Evolutionary conservation across 2,888 invertebrate genomes (phyloP), one percentile per base, ranked within the genome.

Genomic region (Cepaea hortensis): DNA sequence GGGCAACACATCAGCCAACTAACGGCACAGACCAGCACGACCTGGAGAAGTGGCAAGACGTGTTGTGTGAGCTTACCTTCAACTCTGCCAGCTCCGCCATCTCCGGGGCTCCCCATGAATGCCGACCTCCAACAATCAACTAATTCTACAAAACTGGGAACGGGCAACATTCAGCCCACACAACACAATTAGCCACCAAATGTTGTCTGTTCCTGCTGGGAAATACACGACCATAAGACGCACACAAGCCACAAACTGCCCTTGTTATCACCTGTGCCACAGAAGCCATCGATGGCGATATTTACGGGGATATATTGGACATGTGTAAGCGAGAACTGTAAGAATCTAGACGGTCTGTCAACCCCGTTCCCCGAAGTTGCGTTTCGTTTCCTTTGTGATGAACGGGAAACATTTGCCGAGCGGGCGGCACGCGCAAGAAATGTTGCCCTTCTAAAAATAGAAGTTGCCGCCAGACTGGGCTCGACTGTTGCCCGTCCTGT

Each of bases 61-160:
- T 55, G 55, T 11, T 11, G 35, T 35, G 35, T 35, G 35, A 35
- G 82, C 72, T 85, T 87, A 91, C 92, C 92, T 92, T 92, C 89
- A 92, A 87, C 81, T 92, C 92, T 81, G 91, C 91, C 85, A 90
- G 89, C 90, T 92, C 92, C 91, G 92, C 92, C 92, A 92, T 92
- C 90, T 90, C 90, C 23, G 70, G n/a, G 55, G 70, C 55, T 80
- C 79, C 79, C 85, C 85, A 85, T 85, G 79, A 70, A 79, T 76
- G 70, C 55, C 79, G 48, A 79, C 79, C 70, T 55, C 77, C 18
- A 72, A 72, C 72, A n/a, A 79, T 35, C 50, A 79, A 85, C 84
- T 75, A 75, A 62, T 84, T 35, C 23, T 84, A 20, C 70, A 84
- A 84, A 84, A 84, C 73, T 61, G 61, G 84, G 72, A 84, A 82